A percentile compares a stretch with the other conserved stretches of the same genome.
phyloP scores from a whole-genome alignment of 2,888 invertebrate genomes.

The Drosophila mimica region DNA sequence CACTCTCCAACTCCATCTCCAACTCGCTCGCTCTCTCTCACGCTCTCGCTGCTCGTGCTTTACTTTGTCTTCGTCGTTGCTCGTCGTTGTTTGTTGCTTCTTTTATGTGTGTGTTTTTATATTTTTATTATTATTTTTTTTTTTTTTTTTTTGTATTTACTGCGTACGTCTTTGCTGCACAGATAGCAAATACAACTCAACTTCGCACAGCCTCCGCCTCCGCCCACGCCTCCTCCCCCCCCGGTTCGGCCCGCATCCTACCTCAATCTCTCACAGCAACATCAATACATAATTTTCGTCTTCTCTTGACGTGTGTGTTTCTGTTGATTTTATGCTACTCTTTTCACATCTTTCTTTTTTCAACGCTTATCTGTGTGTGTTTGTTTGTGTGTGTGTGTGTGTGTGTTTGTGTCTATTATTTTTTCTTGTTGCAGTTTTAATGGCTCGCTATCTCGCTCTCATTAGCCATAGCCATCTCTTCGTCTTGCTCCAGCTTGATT shows the following conservation, averaged over 20 bases:
- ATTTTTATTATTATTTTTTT: slow-evolving; percentile 2
- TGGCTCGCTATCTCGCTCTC: slow-evolving; percentile 29
- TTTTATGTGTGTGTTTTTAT: slow-evolving; percentile 7
- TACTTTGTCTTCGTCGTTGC: slow-evolving; percentile 46
- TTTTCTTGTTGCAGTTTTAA: slow-evolving; percentile 66
- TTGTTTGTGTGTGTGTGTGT: neutral
- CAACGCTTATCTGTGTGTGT: slow-evolving; percentile 22
- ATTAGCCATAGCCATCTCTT: neutral
- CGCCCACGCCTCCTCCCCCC: neutral
- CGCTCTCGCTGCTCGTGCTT: slow-evolving; percentile 12
- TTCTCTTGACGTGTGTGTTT: slow-evolving; percentile 46
- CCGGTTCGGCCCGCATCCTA: neutral
- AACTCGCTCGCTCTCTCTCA: neutral
- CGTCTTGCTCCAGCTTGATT: slow-evolving; percentile 1
- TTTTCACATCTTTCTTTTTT: slow-evolving; percentile 50
- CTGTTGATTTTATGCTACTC: slow-evolving; percentile 60
- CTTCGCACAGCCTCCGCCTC: neutral
- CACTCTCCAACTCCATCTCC: slow-evolving; percentile 17
- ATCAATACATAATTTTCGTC: slow-evolving; percentile 79
- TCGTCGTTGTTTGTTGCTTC: slow-evolving; percentile 38
- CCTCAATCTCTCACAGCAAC: slow-evolving; percentile 40
- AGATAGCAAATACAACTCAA: slow-evolving; percentile 22
- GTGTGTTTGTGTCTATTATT: slow-evolving; percentile 4
- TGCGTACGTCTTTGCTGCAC: slow-evolving; percentile 56
- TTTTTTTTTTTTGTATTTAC: slow-evolving; percentile 28